These are phyloP conservation scores for Drosophila mulleri DNA, from an alignment of 2,888 invertebrate genomes.

Conservation along the genomic window DNA sequence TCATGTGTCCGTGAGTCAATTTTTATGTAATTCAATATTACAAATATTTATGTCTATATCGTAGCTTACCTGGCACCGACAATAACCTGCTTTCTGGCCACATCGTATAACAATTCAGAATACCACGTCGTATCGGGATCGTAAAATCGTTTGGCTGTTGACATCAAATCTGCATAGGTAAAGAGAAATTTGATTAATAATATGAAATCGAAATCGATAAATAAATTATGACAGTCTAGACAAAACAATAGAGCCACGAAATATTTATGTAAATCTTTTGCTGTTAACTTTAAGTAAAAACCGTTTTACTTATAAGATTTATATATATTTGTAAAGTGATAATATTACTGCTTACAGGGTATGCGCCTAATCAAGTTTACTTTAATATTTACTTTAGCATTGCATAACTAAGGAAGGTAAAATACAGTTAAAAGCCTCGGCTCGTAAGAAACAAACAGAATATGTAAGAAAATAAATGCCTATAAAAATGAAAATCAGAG, in stretches of 20 bases:
- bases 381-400: background rate
- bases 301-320: background rate
- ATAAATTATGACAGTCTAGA: background rate
- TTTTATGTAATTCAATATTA: slow-evolving; percentile 26
- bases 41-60: slow-evolving; percentile 9
- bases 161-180: slow-evolving; percentile 88
- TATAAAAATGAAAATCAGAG: slow-evolving; percentile 52
- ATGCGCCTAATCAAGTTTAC: background rate
- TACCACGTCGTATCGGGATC: slow-evolving; percentile 91
- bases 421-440: slow-evolving; percentile 19
- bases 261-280: background rate
- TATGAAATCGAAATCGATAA: background rate
- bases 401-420: slow-evolving; percentile 17
- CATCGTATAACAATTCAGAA: slow-evolving; percentile 94
- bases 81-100: slow-evolving; percentile 93
- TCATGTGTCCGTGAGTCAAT: slow-evolving; percentile 39
- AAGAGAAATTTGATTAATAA: slow-evolving; percentile 11
- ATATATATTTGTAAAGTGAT: background rate
- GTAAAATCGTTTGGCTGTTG: slow-evolving; percentile 89
- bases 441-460: slow-evolving; percentile 32
- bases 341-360: background rate
- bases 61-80: slow-evolving; percentile 93
- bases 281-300: background rate
- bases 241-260: background rate
- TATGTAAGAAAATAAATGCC: slow-evolving; percentile 34